Evolutionary conservation across 1,140 invertebrate species (phyloP), one percentile per base, ranked within the genome.

Genomic region (Cyclina sinensis): DNA sequence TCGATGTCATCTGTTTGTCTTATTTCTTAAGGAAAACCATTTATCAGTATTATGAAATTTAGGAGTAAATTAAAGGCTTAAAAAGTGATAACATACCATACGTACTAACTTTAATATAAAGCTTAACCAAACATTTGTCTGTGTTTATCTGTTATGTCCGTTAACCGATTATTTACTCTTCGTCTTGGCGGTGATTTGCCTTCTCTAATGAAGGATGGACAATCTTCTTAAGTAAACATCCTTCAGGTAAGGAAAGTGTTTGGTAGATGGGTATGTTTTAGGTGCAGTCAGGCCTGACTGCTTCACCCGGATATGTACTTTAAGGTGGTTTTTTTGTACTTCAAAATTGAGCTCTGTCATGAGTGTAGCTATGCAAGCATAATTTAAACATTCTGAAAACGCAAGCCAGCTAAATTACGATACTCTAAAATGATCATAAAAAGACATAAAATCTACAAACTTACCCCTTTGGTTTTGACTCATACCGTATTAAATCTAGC

Each of bases 31-130:
- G 59, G 62, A 59, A 80, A 80, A 87, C 18, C 74, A 87, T 87
- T 87, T 87, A 87, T 87, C 85, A 87, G 85, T 51, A 79, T 86
- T 87, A 87, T 87, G 85, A 87, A 87, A 87, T 87, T 76, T 87
- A 87, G 85, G 85, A 87, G 85, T 87, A 87, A 79, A 87, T 87
- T 87, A 87, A 87, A 32, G 74, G 85, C 74, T 87, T 87, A 87
- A 16, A 39, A 21, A 14, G 84, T 54, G 85, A 87, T 87, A 87
- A 80, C 74, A 87, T 87, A 51, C 85, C 85, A 24, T 24, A 70
- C 5, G 32, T 24, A 43, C 70, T 59, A 86, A 76, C 83, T 74
- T 37, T 46, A 54, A 32, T 0, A 39, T 59, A 86, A 86, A 59
- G 37, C 83, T 74, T 57, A 57, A 21, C 18, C 70, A 86, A 86